Base-by-base conservation (phyloP, 1,140 invertebrate species). In the Grapholita molesta region DNA sequence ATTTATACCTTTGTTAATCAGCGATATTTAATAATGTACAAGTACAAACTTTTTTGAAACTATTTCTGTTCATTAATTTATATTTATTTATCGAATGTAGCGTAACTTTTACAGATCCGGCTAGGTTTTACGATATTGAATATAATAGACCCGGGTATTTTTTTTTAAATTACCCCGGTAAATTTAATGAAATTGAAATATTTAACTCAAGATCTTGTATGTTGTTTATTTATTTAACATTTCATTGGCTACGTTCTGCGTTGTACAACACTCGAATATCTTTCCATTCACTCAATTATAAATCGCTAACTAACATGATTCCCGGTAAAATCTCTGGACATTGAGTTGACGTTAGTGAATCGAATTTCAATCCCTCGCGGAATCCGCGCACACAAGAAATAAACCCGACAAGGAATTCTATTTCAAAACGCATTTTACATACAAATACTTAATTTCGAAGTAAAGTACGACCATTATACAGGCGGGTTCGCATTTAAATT, bases 341-440 rank as follows among this genome's bases (percentile, higher is more conserved):
- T 15, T 64, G 57, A 67, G 25, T 66, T 35, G 67, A 70, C 72
- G 74, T 18, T 21, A 48, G 69, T 69, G 69, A 76, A 73, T 68
- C 70, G 69, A 73, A 74, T 73, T 73, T 70, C 61, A 11, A 42
- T 65, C 42, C 35, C 53, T 65, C 65, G 71, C 69, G 73, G 68
- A 79, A 77, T 73, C 73, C 70, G 65, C 75, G 68, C 72, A 70
- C 72, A 66, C 73, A 79, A 83, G 81, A 83, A 82, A 88, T 86
- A 84, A 87, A 85, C 75, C 82, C 77, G 75, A 78, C 78, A 79
- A 78, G 71, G 84, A 88, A 85, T 84, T 75, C 85, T 85, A 89
- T 88, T 87, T 85, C 78, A 88, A 89, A 90, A 90, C 89, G 88
- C 89, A 90, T 89, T 91, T 88, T 87, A 86, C 89, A 90, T 91